phyloP scores from a whole-genome alignment of 2,888 invertebrate genomes.

The Bellardia pandia region DNA sequence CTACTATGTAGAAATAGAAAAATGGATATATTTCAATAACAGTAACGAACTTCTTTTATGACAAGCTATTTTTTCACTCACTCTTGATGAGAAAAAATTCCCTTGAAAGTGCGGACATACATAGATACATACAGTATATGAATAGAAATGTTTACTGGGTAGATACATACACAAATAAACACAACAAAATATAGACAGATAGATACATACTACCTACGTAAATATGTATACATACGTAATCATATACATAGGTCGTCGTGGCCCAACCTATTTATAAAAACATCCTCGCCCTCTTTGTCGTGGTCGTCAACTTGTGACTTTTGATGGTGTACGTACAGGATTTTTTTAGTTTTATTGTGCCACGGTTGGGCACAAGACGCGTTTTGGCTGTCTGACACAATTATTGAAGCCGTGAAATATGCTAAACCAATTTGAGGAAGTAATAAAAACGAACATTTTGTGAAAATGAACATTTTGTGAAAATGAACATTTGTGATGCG shows the following conservation, averaged over 20 bases:
- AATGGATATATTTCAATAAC: too few relatives aligned
- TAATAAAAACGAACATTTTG: not conserved
- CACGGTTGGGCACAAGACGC: constrained; percentile 1
- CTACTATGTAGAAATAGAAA: too few relatives aligned
- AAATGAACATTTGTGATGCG: constrained; percentile 25
- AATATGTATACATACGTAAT: not conserved
- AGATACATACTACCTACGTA: not conserved
- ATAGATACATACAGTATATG: too few relatives aligned
- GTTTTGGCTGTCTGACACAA: constrained; percentile 6
- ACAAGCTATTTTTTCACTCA: too few relatives aligned
- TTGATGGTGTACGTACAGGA: constrained; percentile 5
- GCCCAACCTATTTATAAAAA: constrained; percentile 51
- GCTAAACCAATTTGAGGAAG: not conserved
- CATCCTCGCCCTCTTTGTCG: constrained; percentile 5
- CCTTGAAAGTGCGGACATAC: too few relatives aligned
- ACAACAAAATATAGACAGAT: not conserved
- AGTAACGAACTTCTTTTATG: too few relatives aligned
- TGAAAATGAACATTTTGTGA: constrained; percentile 23
- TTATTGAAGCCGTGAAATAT: constrained; percentile 18
- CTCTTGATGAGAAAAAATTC: too few relatives aligned
- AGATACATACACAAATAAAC: not conserved
- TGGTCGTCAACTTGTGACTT: constrained; percentile 33
- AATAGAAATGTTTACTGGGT: not conserved
- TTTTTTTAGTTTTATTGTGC: constrained; percentile 44
- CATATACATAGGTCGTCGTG: constrained; percentile 18